Evolutionary conservation across 23 tunicate genomes (phyloP).

Genomic region (Halocynthia roretzi): DNA sequence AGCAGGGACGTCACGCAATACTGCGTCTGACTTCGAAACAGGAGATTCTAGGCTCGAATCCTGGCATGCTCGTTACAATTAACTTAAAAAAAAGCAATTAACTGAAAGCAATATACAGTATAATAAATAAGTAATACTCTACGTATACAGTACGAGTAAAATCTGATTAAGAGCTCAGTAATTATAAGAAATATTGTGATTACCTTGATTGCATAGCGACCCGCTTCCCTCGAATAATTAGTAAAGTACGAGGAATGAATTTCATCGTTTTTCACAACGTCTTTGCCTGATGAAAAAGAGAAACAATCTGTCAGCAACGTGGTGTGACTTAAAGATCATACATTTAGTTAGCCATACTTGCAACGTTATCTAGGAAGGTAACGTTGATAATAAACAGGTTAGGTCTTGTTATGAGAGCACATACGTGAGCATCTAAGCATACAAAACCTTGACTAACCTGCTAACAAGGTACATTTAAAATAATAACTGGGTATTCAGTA

Average conservation of each 20-base stretch:
- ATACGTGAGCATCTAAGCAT: conserved; percentile 31
- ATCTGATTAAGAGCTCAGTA: no score
- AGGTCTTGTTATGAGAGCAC: conserved; percentile 24
- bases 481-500: no score
- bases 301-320: neutral
- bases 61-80: no score
- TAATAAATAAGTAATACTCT: no score
- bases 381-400: conserved; percentile 6
- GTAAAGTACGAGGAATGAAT: conserved; percentile 68
- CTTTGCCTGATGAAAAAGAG: conserved; percentile 36
- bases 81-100: no score
- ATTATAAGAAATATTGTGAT: neutral
- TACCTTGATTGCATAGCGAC: conserved; percentile 69
- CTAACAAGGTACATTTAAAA: neutral
- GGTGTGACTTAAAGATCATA: neutral
- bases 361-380: conserved; percentile 27
- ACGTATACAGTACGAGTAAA: no score
- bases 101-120: no score
- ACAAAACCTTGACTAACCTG: conserved; percentile 55
- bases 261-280: conserved; percentile 48
- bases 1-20: no score
- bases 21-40: no score
- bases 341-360: conserved; percentile 18
- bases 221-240: conserved; percentile 16
- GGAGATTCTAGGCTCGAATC: no score